These are phyloP conservation scores for Pentamera pediparva DNA, from an alignment of 53 echinoderm and acorn worm species.

Conservation along the genomic window DNA sequence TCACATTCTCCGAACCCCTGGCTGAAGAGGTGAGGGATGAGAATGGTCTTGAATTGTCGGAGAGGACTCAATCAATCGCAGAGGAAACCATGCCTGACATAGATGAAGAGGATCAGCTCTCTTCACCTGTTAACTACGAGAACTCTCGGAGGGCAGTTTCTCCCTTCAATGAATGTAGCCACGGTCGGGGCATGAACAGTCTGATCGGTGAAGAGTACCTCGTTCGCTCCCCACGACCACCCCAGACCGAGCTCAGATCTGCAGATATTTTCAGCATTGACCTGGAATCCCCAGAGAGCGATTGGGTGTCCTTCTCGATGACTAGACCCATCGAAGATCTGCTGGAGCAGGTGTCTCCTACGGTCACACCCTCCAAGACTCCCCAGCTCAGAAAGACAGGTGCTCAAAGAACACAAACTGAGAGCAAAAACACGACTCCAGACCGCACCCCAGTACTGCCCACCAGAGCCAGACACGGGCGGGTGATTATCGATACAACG, in stretches of 20 bases:
- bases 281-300: constrained; percentile 23
- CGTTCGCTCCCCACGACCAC: constrained; percentile 40
- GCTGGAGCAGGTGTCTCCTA: constrained; percentile 67
- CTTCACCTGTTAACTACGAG: neutral
- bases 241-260: neutral
- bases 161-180: neutral
- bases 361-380: constrained; percentile 60
- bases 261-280: constrained; percentile 28
- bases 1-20: constrained; percentile 66
- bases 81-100: constrained; percentile 22
- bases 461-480: neutral
- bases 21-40: constrained; percentile 34
- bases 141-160: neutral
- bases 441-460: constrained; percentile 6
- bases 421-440: neutral
- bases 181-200: neutral
- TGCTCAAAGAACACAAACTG: neutral
- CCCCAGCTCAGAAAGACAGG: constrained; percentile 32
- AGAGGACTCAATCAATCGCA: neutral
- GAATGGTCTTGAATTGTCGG: neutral
- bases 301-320: constrained; percentile 31
- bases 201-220: constrained; percentile 46
- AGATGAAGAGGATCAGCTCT: neutral
- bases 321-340: constrained; percentile 61
- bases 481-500: neutral